Percentiles rank a stretch among this genome's conserved stretches.
Evolutionary conservation across 2,113 vertebrate genomes (phyloP).

Genomic region (Phaetusa simplex): DNA sequence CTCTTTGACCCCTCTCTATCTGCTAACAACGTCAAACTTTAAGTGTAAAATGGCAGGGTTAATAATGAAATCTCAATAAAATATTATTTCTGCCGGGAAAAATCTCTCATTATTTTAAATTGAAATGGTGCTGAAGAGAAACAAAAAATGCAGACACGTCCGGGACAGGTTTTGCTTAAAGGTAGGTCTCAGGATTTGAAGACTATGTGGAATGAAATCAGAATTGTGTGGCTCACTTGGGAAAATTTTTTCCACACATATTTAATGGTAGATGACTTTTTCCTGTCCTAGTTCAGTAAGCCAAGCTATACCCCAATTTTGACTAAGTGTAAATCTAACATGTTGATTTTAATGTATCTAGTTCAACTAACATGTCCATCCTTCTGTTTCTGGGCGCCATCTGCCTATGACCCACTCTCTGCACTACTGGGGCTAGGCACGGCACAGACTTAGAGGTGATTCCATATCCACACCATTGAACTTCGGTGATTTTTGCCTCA

Average conservation of each 20-base stretch:
- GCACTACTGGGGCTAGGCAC: not conserved
- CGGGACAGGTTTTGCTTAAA: not conserved
- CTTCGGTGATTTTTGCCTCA: not conserved
- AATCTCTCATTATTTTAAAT: not conserved
- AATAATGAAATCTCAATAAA: not conserved
- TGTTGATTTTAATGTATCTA: not conserved
- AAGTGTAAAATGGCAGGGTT: not conserved
- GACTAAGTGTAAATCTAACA: not conserved
- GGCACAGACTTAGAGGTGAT: not conserved
- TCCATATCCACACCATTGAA: not conserved
- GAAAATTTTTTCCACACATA: fast-evolving
- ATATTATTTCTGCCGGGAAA: not conserved
- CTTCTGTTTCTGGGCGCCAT: not conserved
- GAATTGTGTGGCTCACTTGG: not conserved
- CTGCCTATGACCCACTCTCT: not conserved
- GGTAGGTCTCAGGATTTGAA: not conserved
- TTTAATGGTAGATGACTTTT: not conserved
- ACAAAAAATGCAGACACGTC: not conserved
- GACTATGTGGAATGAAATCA: not conserved
- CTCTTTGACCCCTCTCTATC: not conserved
- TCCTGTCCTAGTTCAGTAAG: not conserved
- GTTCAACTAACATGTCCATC: not conserved
- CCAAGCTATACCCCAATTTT: not conserved
- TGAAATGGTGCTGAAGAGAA: not conserved
- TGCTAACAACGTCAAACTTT: not conserved